These are phyloP conservation scores for Vulpes ferrilata DNA, from an alignment of 2,113 vertebrate species.

Conservation along the genomic window DNA sequence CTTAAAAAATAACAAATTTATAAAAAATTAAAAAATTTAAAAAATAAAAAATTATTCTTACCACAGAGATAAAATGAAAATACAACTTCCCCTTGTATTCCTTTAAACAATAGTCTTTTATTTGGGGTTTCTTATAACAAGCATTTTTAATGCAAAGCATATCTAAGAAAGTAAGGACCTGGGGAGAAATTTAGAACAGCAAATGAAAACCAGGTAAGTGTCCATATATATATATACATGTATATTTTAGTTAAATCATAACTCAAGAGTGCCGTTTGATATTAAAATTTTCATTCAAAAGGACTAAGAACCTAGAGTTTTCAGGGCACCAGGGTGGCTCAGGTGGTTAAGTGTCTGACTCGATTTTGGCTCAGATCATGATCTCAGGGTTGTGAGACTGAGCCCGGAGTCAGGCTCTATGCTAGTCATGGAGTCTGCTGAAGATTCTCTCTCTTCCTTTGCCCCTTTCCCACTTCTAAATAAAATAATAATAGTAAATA, in stretches of 20 bases:
- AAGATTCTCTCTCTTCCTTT: no score
- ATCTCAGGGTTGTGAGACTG: no score
- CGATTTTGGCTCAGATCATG: background rate
- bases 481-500: no score
- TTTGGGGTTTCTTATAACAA: background rate
- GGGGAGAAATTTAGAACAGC: slow-evolving; percentile 1
- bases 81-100: background rate
- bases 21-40: no score
- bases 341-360: background rate
- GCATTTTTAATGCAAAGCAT: background rate
- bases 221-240: no score
- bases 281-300: slow-evolving; percentile 7
- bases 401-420: no score
- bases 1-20: background rate
- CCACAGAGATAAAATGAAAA: background rate
- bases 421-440: no score
- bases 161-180: slow-evolving; percentile 38
- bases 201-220: background rate
- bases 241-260: background rate
- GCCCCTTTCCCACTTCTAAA: no score
- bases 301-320: background rate
- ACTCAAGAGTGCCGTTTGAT: background rate
- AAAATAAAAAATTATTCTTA: background rate
- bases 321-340: background rate
- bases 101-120: background rate